Conservation (phyloP, 2,888 invertebrate species). For the Bellardia pandia region DNA sequence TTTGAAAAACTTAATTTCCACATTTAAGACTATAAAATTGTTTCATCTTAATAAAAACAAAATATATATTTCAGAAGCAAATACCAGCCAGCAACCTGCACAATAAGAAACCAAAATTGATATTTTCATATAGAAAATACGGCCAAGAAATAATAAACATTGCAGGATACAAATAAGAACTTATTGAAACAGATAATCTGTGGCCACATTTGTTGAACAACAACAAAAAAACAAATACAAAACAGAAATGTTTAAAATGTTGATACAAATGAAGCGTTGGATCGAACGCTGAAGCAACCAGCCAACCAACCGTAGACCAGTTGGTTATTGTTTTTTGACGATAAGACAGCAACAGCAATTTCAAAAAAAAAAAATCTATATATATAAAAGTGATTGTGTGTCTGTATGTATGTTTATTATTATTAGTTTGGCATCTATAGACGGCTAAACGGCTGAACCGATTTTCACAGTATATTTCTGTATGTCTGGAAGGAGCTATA, state of each 20-base stretch:
- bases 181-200: slow-evolving; percentile 51
- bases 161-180: background rate
- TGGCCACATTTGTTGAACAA: slow-evolving; percentile 62
- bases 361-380: slow-evolving; percentile 60
- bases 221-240: background rate
- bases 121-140: slow-evolving; percentile 47
- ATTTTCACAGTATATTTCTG: too few relatives aligned
- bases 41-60: slow-evolving; percentile 46
- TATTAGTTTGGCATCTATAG: too few relatives aligned
- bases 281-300: too few relatives aligned
- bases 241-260: background rate
- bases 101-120: slow-evolving; percentile 48
- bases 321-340: slow-evolving; percentile 69
- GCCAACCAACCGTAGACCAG: slow-evolving; percentile 44
- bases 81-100: slow-evolving; percentile 9
- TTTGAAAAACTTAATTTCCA: slow-evolving; percentile 66
- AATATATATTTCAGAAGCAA: slow-evolving; percentile 19
- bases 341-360: slow-evolving; percentile 43
- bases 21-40: slow-evolving; percentile 65
- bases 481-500: too few relatives aligned
- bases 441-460: too few relatives aligned
- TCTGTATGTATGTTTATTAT: too few relatives aligned
- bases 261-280: slow-evolving; percentile 27
- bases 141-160: slow-evolving; percentile 35
- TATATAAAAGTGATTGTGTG: too few relatives aligned